Percentiles rank a stretch among this genome's conserved stretches.
Conservation (phyloP, 1,140 invertebrate genomes). For the Bactericera cockerelli region DNA sequence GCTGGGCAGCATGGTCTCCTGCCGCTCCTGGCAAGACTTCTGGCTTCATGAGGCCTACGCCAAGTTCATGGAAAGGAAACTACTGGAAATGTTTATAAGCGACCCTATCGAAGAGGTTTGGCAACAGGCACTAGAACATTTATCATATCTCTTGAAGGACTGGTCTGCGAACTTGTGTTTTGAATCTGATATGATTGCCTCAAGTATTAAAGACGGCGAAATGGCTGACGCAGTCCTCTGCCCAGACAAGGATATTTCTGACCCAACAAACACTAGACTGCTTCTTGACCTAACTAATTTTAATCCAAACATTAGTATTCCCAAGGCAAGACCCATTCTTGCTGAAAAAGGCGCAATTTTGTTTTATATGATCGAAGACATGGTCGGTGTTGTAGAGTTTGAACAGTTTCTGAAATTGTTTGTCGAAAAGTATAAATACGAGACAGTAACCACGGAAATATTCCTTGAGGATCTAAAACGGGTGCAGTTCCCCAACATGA, state of each 20-base stretch:
- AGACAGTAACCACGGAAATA: neutral
- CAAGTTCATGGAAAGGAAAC: slow-evolving; percentile 1
- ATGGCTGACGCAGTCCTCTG: neutral
- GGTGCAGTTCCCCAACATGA: neutral
- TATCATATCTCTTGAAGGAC: neutral
- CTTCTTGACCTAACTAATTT: neutral
- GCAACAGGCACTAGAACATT: neutral
- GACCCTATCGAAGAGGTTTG: neutral
- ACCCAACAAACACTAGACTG: neutral
- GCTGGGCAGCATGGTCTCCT: neutral
- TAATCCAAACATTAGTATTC: neutral
- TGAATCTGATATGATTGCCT: neutral
- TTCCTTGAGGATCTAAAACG: neutral
- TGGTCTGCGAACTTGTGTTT: neutral
- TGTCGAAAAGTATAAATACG: slow-evolving; percentile 1
- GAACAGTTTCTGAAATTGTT: neutral
- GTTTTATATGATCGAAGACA: neutral
- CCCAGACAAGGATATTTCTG: neutral
- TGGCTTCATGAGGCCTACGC: neutral
- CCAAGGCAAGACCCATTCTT: neutral
- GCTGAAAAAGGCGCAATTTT: slow-evolving; percentile 4
- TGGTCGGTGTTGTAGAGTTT: neutral
- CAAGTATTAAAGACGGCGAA: neutral
- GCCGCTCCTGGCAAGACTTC: neutral
- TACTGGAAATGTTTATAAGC: neutral